phyloP scores from a whole-genome alignment of 1,140 invertebrate species.

The Lucilia sericata region DNA sequence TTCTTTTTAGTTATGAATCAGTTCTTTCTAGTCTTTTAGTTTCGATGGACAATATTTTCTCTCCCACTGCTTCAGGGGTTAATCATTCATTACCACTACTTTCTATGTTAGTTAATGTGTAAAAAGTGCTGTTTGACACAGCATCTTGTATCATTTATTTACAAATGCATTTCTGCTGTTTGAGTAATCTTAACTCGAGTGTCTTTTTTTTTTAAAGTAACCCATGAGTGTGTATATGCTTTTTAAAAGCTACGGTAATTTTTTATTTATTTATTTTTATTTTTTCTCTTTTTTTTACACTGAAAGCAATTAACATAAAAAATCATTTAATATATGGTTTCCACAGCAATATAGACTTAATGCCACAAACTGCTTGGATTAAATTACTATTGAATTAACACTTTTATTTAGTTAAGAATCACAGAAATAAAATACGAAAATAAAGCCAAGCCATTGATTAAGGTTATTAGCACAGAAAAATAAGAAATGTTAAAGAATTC shows the following conservation, averaged over 20 bases:
- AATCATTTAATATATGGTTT: constrained; percentile 1
- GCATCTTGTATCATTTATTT: constrained; percentile 13
- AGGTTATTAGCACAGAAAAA: constrained; percentile 5
- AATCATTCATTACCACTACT: background rate
- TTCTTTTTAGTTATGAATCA: no score
- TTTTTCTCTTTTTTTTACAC: background rate
- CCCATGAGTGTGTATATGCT: background rate
- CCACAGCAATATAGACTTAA: background rate
- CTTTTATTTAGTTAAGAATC: background rate
- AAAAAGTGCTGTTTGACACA: background rate
- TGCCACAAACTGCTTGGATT: background rate
- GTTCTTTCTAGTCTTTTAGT: no score
- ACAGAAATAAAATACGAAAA: background rate
- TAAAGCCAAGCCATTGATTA: constrained; percentile 18
- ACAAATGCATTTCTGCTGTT: background rate
- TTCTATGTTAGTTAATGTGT: background rate
- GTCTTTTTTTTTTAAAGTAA: background rate
- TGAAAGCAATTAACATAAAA: background rate
- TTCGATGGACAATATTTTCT: background rate
- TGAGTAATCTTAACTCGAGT: background rate
- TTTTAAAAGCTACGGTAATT: constrained; percentile 10
- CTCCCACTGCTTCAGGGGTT: background rate
- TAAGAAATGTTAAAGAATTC: background rate
- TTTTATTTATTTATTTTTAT: background rate
- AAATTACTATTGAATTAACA: constrained; percentile 2